A percentile compares a stretch with the other conserved stretches of the same genome.
Evolutionary conservation across 1,140 invertebrate genomes (phyloP).

Genomic region (Epicauta chinensis): DNA sequence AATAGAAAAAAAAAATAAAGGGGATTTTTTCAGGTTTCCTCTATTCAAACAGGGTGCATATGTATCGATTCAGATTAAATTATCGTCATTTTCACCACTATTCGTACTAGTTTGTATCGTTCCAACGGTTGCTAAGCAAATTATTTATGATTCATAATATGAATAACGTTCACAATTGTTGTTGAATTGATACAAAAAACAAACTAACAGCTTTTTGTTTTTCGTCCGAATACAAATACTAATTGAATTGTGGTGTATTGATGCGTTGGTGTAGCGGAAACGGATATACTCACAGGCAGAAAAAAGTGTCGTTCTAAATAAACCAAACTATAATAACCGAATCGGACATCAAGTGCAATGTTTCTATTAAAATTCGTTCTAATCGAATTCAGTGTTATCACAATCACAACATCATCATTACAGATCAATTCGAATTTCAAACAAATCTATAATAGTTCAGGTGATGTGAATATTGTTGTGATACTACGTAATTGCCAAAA

Average conservation of each 20-base stretch:
- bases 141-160: constrained; percentile 27
- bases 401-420: neutral
- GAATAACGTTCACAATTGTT: neutral
- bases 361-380: constrained; percentile 1
- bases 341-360: constrained; percentile 5
- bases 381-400: constrained; percentile 1
- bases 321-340: too few species aligned
- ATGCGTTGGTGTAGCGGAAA: constrained; percentile 26
- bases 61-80: too few species aligned
- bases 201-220: too few species aligned
- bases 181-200: too few species aligned
- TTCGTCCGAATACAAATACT: too few species aligned
- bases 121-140: constrained; percentile 27
- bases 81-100: too few species aligned
- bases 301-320: too few species aligned
- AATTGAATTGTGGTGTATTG: constrained; percentile 17
- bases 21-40: too few species aligned
- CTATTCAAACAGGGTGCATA: too few species aligned
- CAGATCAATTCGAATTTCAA: too few species aligned
- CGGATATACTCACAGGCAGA: too few species aligned
- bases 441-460: neutral
- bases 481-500: constrained; percentile 15
- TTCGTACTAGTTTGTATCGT: constrained; percentile 29
- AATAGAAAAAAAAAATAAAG: too few species aligned
- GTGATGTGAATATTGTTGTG: constrained; percentile 20